Evolutionary conservation across 2,113 vertebrate genomes (phyloP).

Genomic region (Brachionichthys hirsutus): DNA sequence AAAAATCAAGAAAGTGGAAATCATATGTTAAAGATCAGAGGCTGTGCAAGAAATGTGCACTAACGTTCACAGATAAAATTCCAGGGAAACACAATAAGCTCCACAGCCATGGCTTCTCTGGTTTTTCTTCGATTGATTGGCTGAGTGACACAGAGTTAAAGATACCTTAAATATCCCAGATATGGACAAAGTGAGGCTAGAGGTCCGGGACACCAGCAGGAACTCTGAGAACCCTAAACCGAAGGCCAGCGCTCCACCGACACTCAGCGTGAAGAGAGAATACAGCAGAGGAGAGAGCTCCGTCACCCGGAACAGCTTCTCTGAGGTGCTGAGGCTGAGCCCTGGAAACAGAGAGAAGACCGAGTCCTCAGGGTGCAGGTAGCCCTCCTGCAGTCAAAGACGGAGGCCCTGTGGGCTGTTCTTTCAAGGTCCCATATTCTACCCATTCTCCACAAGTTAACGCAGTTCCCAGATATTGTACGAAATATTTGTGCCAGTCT

Average conservation of each 20-base stretch:
- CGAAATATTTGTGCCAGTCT: too few relatives aligned
- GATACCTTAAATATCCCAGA: conserved; percentile 94
- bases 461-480: too few relatives aligned
- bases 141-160: not conserved
- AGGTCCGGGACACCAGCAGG: conserved; percentile 91
- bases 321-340: conserved; percentile 83
- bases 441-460: too few relatives aligned
- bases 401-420: too few relatives aligned
- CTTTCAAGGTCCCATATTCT: too few relatives aligned
- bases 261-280: conserved; percentile 79
- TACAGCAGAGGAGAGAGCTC: conserved; percentile 79
- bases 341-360: conserved; percentile 70
- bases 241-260: conserved; percentile 88
- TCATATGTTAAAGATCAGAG: not conserved
- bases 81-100: too few relatives aligned
- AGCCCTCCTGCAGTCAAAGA: too few relatives aligned
- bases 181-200: conserved; percentile 92
- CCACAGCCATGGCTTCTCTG: too few relatives aligned
- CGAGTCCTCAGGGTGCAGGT: too few relatives aligned
- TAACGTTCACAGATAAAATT: too few relatives aligned
- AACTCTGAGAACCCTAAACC: conserved; percentile 96
- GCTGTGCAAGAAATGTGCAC: conserved; percentile 2
- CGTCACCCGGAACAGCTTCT: conserved; percentile 86
- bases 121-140: not conserved
- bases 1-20: conserved; percentile 9